A percentile compares a stretch with the other conserved stretches of the same genome.
These are phyloP conservation scores for Hippolais icterina DNA, from an alignment of 2,113 vertebrate species.

Conservation along the genomic window DNA sequence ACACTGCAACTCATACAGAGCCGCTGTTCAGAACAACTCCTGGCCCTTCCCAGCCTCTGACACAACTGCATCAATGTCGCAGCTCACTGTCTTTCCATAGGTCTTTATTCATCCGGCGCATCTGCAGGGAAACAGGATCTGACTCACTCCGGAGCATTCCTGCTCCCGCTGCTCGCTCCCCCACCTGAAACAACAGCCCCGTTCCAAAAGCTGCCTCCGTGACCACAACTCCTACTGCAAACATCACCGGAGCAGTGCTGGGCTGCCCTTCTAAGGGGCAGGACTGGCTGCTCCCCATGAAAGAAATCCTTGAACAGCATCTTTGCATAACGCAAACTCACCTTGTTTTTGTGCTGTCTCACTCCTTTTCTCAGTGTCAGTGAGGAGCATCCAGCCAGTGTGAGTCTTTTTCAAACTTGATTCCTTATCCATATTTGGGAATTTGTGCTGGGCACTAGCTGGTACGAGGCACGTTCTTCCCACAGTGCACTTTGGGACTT, in stretches of 20 bases:
- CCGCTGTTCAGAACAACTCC: neutral
- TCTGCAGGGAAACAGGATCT: neutral
- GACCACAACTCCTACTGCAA: neutral
- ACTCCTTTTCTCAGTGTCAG: neutral
- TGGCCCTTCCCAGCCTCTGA: neutral
- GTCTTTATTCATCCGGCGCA: neutral
- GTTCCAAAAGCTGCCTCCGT: neutral
- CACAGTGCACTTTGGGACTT: conserved; percentile 65
- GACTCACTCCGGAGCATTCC: neutral
- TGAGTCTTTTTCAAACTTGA: conserved; percentile 61
- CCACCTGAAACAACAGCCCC: neutral
- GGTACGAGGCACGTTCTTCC: conserved; percentile 18
- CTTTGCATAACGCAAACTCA: conserved; percentile 19
- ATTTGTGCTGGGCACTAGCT: conserved; percentile 66
- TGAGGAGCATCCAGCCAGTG: neutral
- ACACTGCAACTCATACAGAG: neutral
- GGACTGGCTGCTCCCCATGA: neutral
- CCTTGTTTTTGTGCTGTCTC: conserved; percentile 20
- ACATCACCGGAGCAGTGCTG: neutral
- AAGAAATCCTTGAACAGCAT: neutral
- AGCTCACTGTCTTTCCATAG: neutral
- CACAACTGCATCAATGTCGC: neutral
- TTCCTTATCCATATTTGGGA: conserved; percentile 78
- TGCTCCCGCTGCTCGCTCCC: neutral
- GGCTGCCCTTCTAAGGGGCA: neutral